Evolutionary conservation across 2,888 invertebrate species (phyloP).

Genomic region (Polylopha cassiicola): DNA sequence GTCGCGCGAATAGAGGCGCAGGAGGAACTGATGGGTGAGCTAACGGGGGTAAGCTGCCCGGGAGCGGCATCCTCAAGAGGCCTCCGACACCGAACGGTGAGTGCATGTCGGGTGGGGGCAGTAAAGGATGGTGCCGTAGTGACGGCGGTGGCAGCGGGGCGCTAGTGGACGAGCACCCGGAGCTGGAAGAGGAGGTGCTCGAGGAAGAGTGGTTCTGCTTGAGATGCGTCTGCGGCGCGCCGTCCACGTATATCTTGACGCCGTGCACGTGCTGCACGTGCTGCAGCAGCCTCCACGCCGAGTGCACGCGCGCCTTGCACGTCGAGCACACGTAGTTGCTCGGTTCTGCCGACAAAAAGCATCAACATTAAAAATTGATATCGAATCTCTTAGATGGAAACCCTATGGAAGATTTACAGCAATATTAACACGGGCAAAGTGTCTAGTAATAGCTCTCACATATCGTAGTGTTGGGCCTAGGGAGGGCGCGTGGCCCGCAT

Average conservation of each 20-base stretch:
- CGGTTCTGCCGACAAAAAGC: conserved; percentile 84
- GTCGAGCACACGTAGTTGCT: conserved; percentile 96
- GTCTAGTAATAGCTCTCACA: conserved; percentile 78
- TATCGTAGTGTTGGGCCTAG: conserved; percentile 75
- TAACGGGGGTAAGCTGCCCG: conserved; percentile 78
- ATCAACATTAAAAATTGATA: conserved; percentile 30
- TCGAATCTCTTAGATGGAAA: conserved; percentile 37
- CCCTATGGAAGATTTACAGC: conserved; percentile 66
- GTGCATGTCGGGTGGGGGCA: conserved; percentile 85
- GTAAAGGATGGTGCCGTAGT: conserved; percentile 81
- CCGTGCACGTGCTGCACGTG: conserved; percentile 97
- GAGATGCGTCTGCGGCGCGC: conserved; percentile 58
- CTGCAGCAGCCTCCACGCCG: conserved; percentile 97
- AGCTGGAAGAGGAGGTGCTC: conserved; percentile 76
- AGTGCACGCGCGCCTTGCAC: conserved; percentile 92
- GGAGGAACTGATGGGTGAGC: conserved; percentile 84
- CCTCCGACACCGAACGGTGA: conserved; percentile 85
- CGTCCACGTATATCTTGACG: conserved; percentile 92
- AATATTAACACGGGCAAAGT: conserved; percentile 76
- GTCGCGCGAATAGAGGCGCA: conserved; percentile 85
- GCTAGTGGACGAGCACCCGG: conserved; percentile 72
- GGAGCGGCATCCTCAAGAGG: conserved; percentile 85
- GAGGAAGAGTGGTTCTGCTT: conserved; percentile 78
- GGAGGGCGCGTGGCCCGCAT: conserved; percentile 64
- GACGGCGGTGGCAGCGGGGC: conserved; percentile 79